A percentile compares a stretch with the other conserved stretches of the same genome.
Evolutionary conservation across 2,888 invertebrate genomes (phyloP).

Genomic region (Aricia artaxerxes): DNA sequence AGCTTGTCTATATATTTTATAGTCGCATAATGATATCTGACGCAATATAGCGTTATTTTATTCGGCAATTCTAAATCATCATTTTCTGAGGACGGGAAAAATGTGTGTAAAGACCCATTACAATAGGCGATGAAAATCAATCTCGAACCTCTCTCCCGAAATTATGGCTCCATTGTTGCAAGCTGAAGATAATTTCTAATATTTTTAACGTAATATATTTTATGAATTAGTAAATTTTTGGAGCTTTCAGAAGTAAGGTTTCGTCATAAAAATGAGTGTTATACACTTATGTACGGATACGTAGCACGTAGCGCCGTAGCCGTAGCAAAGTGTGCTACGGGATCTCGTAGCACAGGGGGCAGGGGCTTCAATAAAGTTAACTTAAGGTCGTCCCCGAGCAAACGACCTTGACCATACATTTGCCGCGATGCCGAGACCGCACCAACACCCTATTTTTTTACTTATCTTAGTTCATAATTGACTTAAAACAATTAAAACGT

Average conservation of each 20-base stretch:
- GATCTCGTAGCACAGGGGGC: neutral
- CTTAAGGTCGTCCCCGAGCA: too few relatives aligned
- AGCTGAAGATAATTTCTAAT: neutral
- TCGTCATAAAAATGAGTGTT: neutral
- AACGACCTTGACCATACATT: too few relatives aligned
- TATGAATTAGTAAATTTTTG: too few relatives aligned
- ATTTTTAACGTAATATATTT: neutral
- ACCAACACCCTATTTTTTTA: too few relatives aligned
- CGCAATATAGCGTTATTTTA: conserved; percentile 16
- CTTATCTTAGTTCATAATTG: too few relatives aligned
- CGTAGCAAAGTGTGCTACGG: neutral
- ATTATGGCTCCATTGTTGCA: conserved; percentile 6
- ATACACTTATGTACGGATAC: neutral
- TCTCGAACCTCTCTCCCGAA: conserved; percentile 10
- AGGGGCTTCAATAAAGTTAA: neutral
- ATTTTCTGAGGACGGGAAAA: conserved; percentile 14
- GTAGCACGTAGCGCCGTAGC: too few relatives aligned
- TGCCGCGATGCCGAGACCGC: too few relatives aligned
- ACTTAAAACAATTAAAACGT: too few relatives aligned
- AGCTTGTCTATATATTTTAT: conserved; percentile 1
- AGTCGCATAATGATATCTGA: neutral
- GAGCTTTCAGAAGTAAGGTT: too few relatives aligned
- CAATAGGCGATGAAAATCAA: conserved; percentile 17
- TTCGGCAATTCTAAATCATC: conserved; percentile 1
- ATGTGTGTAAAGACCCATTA: neutral